Base-by-base conservation (phyloP, 2,888 invertebrate species). In the Nycteola revayana region DNA sequence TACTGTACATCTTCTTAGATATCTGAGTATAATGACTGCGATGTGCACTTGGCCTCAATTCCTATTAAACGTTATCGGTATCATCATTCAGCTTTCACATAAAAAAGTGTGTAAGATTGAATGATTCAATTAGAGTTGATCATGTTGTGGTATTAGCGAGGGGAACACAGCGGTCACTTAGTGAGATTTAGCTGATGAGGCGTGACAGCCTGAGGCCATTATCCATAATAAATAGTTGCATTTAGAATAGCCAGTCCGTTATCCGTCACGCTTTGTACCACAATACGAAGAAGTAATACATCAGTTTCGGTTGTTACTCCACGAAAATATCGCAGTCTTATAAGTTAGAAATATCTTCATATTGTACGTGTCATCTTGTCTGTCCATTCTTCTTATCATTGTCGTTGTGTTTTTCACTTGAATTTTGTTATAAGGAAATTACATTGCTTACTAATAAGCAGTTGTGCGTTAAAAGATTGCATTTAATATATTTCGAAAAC, bases 141-240 rank as follows among this genome's bases (percentile, higher is more conserved):
- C 46, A 28, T 46, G 38, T 46, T 36, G 39, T 43, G 41, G 42
- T 35, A 46, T 53, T 50, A 42, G 48, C 56, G 53, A 41, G 58
- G 32, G 42, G 45, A 61, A 59, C 34, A 57, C 48, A 53, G 53
- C 48, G 57, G 62, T 61, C 62, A 60, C 55, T 59, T 57, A 54
- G 57, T 49, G 36, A 63, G 48, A 61, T 57, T 53, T 48, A 33
- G 43, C 52, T 62, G 66, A 72, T 69, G 74, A 62, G 64, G 57
- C 67, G 53, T 73, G 66, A 60, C 66, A 60, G 65, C 60, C 49
- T 49, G 56, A 51, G 59, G 53, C 63, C 65, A 67, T 71, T 71
- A 68, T 63, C 69, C 64, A 75, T 77, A 73, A 71, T 72, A 72
- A 76, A 77, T 74, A 68, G 66, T 59, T 69, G 58, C 55, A 62